These are phyloP conservation scores for Chaetorhynchus papuensis DNA, from an alignment of 2,113 vertebrate species.

Conservation along the genomic window DNA sequence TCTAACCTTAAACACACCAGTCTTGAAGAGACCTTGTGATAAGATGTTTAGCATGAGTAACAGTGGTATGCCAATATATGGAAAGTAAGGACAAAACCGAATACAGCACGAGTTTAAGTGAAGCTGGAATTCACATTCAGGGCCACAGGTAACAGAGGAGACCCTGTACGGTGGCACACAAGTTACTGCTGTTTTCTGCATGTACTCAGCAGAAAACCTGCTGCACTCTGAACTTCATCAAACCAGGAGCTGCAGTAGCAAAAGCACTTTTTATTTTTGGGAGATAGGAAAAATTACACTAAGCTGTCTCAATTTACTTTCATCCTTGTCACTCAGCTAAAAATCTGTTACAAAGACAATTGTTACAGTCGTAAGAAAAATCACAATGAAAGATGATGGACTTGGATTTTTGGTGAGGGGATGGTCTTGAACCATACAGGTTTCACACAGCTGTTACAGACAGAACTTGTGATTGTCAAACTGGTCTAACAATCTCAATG, in stretches of 20 bases:
- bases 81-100: background rate
- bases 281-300: background rate
- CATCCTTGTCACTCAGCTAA: background rate
- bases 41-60: background rate
- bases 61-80: fast-evolving
- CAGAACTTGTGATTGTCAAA: background rate
- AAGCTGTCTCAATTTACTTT: background rate
- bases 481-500: background rate
- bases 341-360: background rate
- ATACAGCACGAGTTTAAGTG: fast-evolving
- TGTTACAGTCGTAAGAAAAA: background rate
- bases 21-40: background rate
- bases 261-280: background rate
- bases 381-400: background rate
- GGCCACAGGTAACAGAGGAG: background rate
- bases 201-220: background rate
- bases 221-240: background rate
- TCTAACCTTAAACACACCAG: background rate
- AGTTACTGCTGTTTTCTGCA: background rate
- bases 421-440: background rate
- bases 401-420: background rate
- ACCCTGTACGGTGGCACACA: background rate
- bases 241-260: background rate
- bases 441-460: background rate
- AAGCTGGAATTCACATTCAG: background rate